Conservation (phyloP, 2,797 vertebrate genomes). For the Parauchenoglanis ngamensis region DNA sequence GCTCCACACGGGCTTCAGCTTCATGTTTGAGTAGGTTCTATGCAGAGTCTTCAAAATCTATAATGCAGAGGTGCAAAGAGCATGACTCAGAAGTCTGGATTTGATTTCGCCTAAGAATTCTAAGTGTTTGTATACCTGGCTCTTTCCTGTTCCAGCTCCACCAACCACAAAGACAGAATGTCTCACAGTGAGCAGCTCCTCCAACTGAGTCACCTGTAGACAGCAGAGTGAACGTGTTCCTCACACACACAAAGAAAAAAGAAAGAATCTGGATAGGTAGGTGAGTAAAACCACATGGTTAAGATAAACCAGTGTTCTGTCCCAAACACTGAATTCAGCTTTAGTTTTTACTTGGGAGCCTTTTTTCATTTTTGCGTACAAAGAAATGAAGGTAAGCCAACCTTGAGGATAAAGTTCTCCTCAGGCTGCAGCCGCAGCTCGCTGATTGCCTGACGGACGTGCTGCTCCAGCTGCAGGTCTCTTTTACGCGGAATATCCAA, state of each 20-base stretch:
- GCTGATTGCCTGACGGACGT: conserved; percentile 76
- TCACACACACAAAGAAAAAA: neutral
- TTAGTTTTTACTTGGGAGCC: neutral
- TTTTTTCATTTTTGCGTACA: neutral
- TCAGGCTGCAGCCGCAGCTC: conserved; percentile 81
- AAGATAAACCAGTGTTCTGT: neutral
- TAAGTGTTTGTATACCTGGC: conserved; percentile 65
- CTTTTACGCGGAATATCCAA: conserved; percentile 80
- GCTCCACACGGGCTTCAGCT: conserved; percentile 74
- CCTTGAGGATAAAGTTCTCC: conserved; percentile 90
- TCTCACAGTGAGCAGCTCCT: conserved; percentile 75
- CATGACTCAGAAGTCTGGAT: neutral
- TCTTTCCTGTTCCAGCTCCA: conserved; percentile 79
- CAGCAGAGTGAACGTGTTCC: neutral
- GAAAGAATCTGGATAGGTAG: neutral
- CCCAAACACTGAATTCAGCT: neutral
- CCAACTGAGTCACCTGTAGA: conserved; percentile 76
- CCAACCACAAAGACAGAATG: conserved; percentile 80
- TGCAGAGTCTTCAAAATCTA: conserved; percentile 78
- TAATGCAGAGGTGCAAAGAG: neutral
- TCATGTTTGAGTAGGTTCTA: conserved; percentile 75
- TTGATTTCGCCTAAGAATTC: neutral
- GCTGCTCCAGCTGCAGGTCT: conserved; percentile 80
- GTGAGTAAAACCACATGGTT: neutral
- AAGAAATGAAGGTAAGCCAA: conserved; percentile 38